phyloP scores from a whole-genome alignment of 2,113 vertebrate species.

The Aspiorhynchus laticeps region DNA sequence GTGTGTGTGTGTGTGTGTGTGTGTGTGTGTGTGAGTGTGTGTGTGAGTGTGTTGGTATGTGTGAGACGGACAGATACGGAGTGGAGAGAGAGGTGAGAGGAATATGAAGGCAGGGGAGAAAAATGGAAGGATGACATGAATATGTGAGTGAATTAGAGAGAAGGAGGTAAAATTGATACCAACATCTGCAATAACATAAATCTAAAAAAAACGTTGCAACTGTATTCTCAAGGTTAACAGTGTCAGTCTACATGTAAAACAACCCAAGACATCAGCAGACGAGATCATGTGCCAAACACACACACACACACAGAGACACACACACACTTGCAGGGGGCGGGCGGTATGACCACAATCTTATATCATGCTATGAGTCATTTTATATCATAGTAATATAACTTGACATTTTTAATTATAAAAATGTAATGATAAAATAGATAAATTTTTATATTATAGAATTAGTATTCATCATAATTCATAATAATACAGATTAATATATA shows the following conservation, averaged over 20 bases:
- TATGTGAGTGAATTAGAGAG: conserved; percentile 48
- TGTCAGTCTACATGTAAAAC: not conserved
- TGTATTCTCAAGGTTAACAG: conserved; percentile 7
- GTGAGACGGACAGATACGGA: conserved; percentile 44
- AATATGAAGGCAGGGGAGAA: conserved; percentile 51
- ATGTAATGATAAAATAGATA: not conserved
- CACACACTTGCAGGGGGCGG: not conserved
- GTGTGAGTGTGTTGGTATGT: conserved; percentile 37
- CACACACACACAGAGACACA: not conserved
- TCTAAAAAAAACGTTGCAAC: conserved; percentile 8
- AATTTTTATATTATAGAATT: not conserved
- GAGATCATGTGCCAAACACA: conserved; percentile 6
- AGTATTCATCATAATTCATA: not conserved
- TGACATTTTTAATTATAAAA: not conserved
- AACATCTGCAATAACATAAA: conserved; percentile 46
- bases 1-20: conserved; percentile 35
- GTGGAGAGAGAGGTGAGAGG: conserved; percentile 49
- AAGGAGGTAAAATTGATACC: conserved; percentile 32
- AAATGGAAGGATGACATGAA: conserved; percentile 51
- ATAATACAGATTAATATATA: not conserved
- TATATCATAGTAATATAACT: not conserved
- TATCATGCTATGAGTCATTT: not conserved
- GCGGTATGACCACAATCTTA: not conserved
- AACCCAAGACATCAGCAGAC: conserved; percentile 7
- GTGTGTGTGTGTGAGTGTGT: conserved; percentile 39